A percentile compares a stretch with the other conserved stretches of the same genome.
Conservation (phyloP, 2,797 vertebrate species). For the Sternarchorhynchus goeldii region DNA sequence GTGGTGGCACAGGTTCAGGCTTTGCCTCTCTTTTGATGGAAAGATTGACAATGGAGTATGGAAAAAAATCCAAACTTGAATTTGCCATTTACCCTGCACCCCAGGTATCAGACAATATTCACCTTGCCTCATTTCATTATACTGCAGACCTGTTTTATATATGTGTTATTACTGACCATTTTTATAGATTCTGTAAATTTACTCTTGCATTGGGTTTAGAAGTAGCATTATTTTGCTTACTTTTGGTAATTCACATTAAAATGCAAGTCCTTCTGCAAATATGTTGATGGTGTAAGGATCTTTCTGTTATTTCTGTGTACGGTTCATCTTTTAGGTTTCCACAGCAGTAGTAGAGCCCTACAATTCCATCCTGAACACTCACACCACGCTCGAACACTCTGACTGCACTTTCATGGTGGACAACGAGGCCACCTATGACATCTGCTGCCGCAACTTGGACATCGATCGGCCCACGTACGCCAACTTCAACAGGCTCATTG, state of each 20-base stretch:
- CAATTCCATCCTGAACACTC: constrained; percentile 69
- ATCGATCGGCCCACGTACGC: constrained; percentile 72
- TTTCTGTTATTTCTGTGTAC: too few species aligned
- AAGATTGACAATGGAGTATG: constrained; percentile 62
- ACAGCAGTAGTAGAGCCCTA: constrained; percentile 70
- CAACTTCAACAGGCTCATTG: constrained; percentile 67
- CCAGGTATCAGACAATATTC: too few species aligned
- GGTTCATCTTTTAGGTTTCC: too few species aligned
- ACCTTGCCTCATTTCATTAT: too few species aligned
- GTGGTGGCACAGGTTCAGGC: constrained; percentile 48
- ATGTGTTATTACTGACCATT: too few species aligned
- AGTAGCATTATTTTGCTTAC: too few species aligned
- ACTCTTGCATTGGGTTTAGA: too few species aligned
- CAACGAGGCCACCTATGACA: constrained; percentile 67
- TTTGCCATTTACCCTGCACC: constrained; percentile 71
- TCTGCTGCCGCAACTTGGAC: constrained; percentile 69
- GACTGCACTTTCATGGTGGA: constrained; percentile 73
- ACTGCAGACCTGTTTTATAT: too few species aligned
- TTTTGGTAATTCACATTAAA: too few species aligned
- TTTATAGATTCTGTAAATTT: too few species aligned
- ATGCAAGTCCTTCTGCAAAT: too few species aligned
- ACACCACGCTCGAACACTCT: constrained; percentile 72
- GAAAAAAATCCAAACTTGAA: constrained; percentile 57
- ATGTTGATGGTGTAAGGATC: too few species aligned
- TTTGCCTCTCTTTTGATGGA: constrained; percentile 64